Percentiles rank a stretch among this genome's conserved stretches.
These are phyloP conservation scores for Acanthosepion lycidas DNA, from an alignment of 2,888 invertebrate genomes.

Conservation along the genomic window DNA sequence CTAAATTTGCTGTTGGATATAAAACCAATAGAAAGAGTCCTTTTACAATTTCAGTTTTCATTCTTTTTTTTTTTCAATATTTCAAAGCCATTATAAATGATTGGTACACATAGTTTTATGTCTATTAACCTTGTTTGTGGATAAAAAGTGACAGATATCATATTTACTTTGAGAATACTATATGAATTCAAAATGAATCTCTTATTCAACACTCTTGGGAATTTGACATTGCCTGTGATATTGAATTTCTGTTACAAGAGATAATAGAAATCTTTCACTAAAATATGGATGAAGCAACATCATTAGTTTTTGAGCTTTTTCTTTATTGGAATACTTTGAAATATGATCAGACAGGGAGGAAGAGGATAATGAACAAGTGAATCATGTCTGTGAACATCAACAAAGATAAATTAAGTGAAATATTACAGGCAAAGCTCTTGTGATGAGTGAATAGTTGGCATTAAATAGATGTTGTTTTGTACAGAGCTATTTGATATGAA, in stretches of 20 bases:
- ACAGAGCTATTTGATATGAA: background rate
- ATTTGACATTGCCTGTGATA: background rate
- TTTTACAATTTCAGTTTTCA: no score
- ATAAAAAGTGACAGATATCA: background rate
- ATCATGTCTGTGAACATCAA: background rate
- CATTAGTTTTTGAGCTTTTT: background rate
- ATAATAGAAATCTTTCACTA: background rate
- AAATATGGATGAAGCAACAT: background rate
- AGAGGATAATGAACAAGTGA: background rate
- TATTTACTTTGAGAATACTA: background rate
- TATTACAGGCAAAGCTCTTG: background rate
- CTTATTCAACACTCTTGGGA: background rate
- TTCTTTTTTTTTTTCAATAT: no score
- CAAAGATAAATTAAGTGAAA: background rate
- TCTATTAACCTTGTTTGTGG: background rate
- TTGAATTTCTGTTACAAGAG: background rate
- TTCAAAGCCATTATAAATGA: no score
- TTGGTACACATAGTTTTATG: background rate
- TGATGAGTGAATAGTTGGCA: background rate
- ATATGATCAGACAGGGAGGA: background rate
- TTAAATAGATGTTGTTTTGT: background rate
- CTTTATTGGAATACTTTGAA: background rate
- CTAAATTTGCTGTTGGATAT: no score
- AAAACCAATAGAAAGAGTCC: no score
- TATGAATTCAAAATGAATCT: constrained; percentile 4